Percentiles rank a stretch among this genome's conserved stretches.
Conservation (phyloP, 2,113 vertebrate species). For the Silurus meridionalis region DNA sequence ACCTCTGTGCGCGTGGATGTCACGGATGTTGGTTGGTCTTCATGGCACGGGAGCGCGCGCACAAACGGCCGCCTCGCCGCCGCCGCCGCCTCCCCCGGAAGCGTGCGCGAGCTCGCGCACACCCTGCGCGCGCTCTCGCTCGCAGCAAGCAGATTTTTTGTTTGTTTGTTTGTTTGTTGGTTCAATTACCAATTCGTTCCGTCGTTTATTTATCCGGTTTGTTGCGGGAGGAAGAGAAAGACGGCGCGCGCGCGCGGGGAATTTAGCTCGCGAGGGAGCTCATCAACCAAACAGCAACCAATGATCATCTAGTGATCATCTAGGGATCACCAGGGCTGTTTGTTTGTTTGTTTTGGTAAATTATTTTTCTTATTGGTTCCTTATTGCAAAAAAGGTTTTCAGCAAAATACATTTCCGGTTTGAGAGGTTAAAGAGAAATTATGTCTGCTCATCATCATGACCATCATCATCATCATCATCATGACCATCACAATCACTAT, state of each 20-base stretch:
- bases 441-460: too few species aligned
- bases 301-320: too few species aligned
- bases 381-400: too few species aligned
- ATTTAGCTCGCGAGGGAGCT: conserved; percentile 45
- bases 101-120: conserved; percentile 42
- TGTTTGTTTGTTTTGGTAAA: not conserved
- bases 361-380: too few species aligned
- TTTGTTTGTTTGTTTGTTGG: too few species aligned
- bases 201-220: too few species aligned
- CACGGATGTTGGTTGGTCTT: conserved; percentile 13
- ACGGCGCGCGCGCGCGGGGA: conserved; percentile 6
- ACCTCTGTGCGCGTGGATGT: conserved; percentile 38
- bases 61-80: conserved; percentile 3
- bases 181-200: too few species aligned
- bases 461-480: too few species aligned
- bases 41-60: conserved; percentile 23
- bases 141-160: too few species aligned
- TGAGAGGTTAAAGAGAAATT: too few species aligned
- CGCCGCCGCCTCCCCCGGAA: conserved; percentile 6
- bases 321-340: conserved; percentile 4
- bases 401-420: too few species aligned
- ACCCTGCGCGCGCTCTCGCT: conserved; percentile 33
- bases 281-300: conserved; percentile 20
- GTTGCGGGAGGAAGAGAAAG: not conserved
- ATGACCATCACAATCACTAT: too few species aligned